These are phyloP conservation scores for Drosophila siamana DNA, from an alignment of 2,888 invertebrate genomes.

Conservation along the genomic window DNA sequence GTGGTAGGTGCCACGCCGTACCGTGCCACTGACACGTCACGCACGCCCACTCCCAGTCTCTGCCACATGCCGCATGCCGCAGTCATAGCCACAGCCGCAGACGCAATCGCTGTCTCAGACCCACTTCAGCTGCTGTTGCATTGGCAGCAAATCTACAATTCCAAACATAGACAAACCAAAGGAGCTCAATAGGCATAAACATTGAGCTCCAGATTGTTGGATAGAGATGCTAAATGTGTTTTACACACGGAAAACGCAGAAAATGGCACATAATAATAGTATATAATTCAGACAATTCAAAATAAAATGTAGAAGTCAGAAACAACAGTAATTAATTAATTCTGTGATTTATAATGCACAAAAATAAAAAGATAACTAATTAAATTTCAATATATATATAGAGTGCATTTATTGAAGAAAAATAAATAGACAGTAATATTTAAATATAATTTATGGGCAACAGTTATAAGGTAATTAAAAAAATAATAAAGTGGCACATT, in stretches of 20 bases:
- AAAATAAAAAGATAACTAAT: no score
- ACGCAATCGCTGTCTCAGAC: background rate
- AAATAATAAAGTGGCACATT: background rate
- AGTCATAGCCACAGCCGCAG: background rate
- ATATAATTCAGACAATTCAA: no score
- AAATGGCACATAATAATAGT: no score
- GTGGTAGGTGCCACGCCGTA: conserved; percentile 43
- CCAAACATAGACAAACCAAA: conserved; percentile 22
- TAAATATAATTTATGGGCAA: background rate
- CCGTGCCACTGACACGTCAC: conserved; percentile 71
- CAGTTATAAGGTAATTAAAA: background rate
- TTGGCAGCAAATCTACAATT: conserved; percentile 60
- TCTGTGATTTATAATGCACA: no score
- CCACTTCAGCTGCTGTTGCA: conserved; percentile 33
- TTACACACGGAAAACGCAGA: no score
- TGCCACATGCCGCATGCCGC: background rate
- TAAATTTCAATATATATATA: no score
- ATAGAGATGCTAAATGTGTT: conserved; percentile 4
- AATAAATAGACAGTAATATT: no score
- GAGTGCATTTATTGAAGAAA: no score
- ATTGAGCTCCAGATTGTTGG: conserved; percentile 24
- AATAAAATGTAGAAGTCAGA: no score
- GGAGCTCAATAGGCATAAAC: conserved; percentile 20
- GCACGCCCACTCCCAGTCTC: conserved; percentile 55
- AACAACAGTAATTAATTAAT: no score